These are phyloP conservation scores for Dasypus novemcinctus DNA, from an alignment of 2,113 vertebrate genomes.

Conservation along the genomic window DNA sequence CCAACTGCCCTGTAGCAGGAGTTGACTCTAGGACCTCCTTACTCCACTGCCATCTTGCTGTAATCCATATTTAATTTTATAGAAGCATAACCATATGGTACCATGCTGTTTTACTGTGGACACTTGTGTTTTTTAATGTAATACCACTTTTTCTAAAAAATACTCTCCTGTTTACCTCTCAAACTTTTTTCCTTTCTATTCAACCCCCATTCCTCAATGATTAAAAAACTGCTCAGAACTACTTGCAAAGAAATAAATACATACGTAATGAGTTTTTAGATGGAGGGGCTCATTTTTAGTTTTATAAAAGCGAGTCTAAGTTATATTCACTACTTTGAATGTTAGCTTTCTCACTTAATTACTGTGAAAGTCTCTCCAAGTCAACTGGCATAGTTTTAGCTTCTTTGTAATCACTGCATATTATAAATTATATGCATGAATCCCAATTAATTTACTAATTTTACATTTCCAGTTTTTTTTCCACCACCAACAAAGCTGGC, in stretches of 20 bases:
- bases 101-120: not conserved
- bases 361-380: not conserved
- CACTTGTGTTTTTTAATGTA: not conserved
- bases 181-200: not conserved
- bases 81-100: not conserved
- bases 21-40: no score
- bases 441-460: not conserved
- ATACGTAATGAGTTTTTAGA: not conserved
- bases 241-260: not conserved
- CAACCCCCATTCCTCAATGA: not conserved
- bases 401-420: not conserved
- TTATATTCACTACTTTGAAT: not conserved
- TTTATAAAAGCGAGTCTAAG: not conserved
- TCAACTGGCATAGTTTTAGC: not conserved
- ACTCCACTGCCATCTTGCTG: no score
- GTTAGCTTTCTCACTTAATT: not conserved
- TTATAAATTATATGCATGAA: not conserved
- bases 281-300: not conserved
- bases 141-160: not conserved
- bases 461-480: not conserved
- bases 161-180: not conserved
- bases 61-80: conserved; percentile 13
- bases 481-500: not conserved
- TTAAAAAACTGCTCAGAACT: not conserved
- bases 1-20: no score